Evolutionary conservation across 92 coral and sea anemone genomes (phyloP).

Genomic region (Zoanthus gigantus): DNA sequence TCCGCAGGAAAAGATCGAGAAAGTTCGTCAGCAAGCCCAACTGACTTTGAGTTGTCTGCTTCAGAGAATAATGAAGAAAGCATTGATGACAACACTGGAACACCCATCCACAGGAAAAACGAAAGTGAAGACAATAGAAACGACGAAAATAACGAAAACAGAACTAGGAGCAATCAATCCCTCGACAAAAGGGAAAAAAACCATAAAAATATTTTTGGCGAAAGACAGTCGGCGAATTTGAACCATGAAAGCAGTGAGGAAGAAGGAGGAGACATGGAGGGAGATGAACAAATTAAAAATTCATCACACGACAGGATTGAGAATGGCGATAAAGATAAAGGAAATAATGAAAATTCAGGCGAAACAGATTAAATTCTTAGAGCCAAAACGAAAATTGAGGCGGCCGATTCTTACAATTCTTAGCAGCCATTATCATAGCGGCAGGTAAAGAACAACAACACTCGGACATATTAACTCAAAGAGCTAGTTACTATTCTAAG

Average conservation of each 20-base stretch:
- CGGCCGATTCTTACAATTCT: not conserved
- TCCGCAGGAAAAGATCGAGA: not conserved
- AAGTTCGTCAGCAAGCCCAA: not conserved
- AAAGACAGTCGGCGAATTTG: not conserved
- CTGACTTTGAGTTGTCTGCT: not conserved
- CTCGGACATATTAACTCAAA: too few relatives aligned
- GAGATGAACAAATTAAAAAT: not conserved
- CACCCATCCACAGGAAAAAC: not conserved
- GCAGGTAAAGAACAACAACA: too few relatives aligned
- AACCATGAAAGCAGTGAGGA: conserved; percentile 16
- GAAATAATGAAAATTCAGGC: not conserved
- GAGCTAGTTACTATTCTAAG: too few relatives aligned
- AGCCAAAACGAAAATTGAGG: not conserved
- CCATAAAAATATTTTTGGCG: not conserved
- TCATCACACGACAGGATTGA: not conserved
- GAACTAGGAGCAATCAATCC: not conserved
- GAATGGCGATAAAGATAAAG: not conserved
- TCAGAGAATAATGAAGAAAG: not conserved
- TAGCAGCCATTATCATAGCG: not conserved
- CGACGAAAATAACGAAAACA: not conserved
- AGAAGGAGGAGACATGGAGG: conserved; percentile 41
- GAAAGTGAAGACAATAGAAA: not conserved
- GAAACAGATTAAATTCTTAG: not conserved
- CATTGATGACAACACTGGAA: not conserved
- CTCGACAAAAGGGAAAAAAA: not conserved